Conservation (phyloP, 2,888 invertebrate genomes). For the Lasioglossum figueresi region DNA sequence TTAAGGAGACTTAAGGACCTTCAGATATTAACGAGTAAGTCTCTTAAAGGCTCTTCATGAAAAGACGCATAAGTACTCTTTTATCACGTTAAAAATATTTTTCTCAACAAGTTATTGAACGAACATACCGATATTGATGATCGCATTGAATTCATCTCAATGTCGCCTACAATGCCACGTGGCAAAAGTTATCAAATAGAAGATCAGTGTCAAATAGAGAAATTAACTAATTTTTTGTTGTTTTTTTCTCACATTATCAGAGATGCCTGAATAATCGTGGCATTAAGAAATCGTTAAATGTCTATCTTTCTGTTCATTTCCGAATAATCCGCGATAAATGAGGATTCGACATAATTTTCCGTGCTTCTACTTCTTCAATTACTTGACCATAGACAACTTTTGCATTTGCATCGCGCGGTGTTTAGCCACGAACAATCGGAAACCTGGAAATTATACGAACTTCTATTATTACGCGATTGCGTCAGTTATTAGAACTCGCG, state of each 20-base stretch:
- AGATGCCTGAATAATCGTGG: no score
- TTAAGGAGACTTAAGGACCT: not conserved
- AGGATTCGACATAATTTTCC: no score
- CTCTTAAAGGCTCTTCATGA: not conserved
- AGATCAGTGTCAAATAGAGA: no score
- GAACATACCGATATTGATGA: no score
- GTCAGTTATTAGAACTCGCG: constrained; percentile 9
- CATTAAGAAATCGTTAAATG: no score
- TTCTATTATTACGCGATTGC: not conserved
- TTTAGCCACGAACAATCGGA: not conserved
- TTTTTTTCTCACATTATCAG: no score
- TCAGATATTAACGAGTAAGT: not conserved
- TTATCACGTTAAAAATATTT: not conserved
- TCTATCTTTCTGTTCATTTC: no score
- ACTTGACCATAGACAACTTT: not conserved
- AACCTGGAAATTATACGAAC: not conserved
- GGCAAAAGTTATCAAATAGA: not conserved
- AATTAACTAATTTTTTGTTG: no score
- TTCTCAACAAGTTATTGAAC: not conserved
- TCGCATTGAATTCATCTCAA: no score
- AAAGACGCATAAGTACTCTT: not conserved
- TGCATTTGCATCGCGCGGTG: not conserved
- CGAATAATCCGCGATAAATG: no score
- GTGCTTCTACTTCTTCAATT: not conserved
- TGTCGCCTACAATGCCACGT: not conserved